Conservation (phyloP, 2,888 invertebrate species). For the Cantharis rufa region DNA sequence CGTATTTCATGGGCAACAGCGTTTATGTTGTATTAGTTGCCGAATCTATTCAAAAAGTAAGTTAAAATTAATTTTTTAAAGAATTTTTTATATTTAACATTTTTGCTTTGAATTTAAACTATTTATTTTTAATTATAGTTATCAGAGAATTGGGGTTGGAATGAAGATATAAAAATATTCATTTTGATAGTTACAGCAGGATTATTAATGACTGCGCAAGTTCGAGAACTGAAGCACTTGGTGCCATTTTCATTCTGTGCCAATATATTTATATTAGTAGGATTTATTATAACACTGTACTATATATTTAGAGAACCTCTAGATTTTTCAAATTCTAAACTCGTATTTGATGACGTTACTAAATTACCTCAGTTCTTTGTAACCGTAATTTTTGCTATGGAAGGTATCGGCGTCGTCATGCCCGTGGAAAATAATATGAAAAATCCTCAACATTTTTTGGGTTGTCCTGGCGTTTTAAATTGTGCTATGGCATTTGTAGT, state of each 20-base stretch:
- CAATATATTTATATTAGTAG: conserved; percentile 73
- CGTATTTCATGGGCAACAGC: conserved; percentile 71
- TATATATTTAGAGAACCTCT: conserved; percentile 72
- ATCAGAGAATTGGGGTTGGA: not conserved
- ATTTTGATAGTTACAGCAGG: conserved; percentile 71
- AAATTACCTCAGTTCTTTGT: conserved; percentile 88
- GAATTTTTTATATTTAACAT: too few relatives aligned
- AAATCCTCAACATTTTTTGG: conserved; percentile 78
- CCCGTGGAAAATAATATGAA: conserved; percentile 93
- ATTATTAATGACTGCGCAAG: conserved; percentile 71
- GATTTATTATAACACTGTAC: conserved; percentile 81
- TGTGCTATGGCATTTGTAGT: conserved; percentile 84
- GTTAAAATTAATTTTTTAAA: too few relatives aligned
- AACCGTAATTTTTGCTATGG: conserved; percentile 96
- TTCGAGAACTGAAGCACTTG: conserved; percentile 78
- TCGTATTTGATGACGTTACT: conserved; percentile 59
- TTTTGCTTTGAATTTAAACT: not conserved
- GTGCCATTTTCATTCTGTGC: conserved; percentile 90
- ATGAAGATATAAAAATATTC: conserved; percentile 40
- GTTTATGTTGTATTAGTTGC: conserved; percentile 81
- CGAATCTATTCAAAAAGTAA: conserved; percentile 68
- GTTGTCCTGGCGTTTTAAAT: conserved; percentile 84
- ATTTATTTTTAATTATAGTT: not conserved
- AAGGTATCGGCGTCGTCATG: conserved; percentile 91
- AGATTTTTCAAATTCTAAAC: conserved; percentile 54